These are phyloP conservation scores for Patella ulyssiponensis DNA, from an alignment of 2,888 invertebrate species.

Conservation along the genomic window DNA sequence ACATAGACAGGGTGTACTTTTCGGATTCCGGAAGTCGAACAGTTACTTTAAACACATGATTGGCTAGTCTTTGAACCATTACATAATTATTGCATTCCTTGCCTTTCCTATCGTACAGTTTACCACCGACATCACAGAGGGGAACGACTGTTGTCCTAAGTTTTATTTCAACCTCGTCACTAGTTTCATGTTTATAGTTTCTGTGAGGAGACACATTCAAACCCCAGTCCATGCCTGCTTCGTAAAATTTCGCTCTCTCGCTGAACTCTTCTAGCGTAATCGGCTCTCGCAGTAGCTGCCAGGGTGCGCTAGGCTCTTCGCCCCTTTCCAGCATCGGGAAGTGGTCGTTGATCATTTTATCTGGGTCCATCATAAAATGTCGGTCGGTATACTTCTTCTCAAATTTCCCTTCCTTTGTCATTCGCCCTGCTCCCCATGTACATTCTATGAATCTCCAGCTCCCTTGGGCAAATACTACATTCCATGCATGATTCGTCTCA, in stretches of 20 bases:
- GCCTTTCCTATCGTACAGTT: not conserved
- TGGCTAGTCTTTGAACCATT: conserved; percentile 20
- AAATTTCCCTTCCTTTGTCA: conserved; percentile 35
- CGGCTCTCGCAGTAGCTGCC: conserved; percentile 42
- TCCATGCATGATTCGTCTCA: conserved; percentile 50
- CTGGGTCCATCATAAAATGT: conserved; percentile 49
- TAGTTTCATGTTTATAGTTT: conserved; percentile 37
- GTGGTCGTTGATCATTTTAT: conserved; percentile 45
- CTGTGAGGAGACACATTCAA: conserved; percentile 42
- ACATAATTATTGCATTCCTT: not conserved
- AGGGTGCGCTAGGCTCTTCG: conserved; percentile 41
- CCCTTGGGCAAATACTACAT: conserved; percentile 42
- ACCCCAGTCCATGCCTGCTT: conserved; percentile 41
- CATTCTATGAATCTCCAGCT: conserved; percentile 52
- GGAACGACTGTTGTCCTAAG: conserved; percentile 14
- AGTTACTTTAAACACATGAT: conserved; percentile 37
- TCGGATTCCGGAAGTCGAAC: conserved; percentile 44
- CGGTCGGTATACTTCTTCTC: conserved; percentile 41
- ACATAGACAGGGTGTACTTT: conserved; percentile 41
- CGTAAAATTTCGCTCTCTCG: conserved; percentile 41
- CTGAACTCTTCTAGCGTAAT: conserved; percentile 44
- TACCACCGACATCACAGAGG: not conserved
- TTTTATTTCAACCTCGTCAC: conserved; percentile 37
- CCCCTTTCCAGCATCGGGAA: conserved; percentile 43
- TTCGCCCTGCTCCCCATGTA: conserved; percentile 49